These are phyloP conservation scores for Canis aureus DNA, from an alignment of 2,113 vertebrate species.

Conservation along the genomic window DNA sequence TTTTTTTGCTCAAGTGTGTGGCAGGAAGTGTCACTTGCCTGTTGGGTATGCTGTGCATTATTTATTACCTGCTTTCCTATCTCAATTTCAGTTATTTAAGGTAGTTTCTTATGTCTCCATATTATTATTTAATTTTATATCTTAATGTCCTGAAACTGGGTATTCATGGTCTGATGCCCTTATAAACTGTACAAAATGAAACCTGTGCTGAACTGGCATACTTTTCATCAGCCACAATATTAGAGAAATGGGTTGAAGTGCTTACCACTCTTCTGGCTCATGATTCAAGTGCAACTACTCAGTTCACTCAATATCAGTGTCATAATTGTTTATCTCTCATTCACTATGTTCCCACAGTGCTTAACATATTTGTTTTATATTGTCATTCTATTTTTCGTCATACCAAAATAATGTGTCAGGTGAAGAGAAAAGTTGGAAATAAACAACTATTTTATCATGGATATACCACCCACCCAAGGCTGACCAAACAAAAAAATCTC, in stretches of 20 bases:
- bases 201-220: not conserved
- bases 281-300: not conserved
- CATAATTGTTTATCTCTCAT: not conserved
- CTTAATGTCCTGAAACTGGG: not conserved
- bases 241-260: not conserved
- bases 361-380: not conserved
- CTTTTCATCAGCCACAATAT: not conserved
- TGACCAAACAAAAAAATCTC: not conserved
- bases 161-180: not conserved
- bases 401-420: not conserved
- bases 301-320: not conserved
- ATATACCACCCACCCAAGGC: not conserved
- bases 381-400: not conserved
- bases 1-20: not conserved
- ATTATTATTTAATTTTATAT: slow-evolving; percentile 57
- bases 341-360: not conserved
- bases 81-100: slow-evolving; percentile 8
- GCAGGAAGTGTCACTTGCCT: not conserved
- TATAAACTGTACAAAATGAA: not conserved
- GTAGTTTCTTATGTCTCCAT: not conserved
- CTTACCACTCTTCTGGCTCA: not conserved
- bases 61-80: not conserved
- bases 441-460: not conserved
- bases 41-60: not conserved
- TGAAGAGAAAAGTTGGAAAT: not conserved